phyloP scores from a whole-genome alignment of 2,113 vertebrate species.

The Chaenogobius annularis region DNA sequence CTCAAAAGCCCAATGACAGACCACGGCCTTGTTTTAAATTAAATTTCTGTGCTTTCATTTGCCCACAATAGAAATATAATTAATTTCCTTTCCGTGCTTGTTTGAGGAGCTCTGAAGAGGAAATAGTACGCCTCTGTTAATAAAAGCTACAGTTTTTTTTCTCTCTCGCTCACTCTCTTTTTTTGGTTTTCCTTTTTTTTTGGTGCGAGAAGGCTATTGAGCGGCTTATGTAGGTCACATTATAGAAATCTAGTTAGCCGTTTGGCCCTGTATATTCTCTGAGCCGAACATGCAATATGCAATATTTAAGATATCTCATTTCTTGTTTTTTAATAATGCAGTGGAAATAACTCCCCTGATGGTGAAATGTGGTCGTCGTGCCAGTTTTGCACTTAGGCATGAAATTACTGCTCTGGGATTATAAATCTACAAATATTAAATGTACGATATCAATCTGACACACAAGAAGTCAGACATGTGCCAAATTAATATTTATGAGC shows the following conservation, averaged over 20 bases:
- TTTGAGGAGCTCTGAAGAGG: conserved; percentile 50
- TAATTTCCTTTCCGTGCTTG: conserved; percentile 52
- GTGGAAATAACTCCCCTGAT: conserved; percentile 28
- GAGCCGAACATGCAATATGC: conserved; percentile 67
- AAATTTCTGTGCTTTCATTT: conserved; percentile 55
- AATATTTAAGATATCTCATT: conserved; percentile 63
- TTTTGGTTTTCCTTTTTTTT: conserved; percentile 12
- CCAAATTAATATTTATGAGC: conserved; percentile 47
- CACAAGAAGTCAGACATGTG: conserved; percentile 31
- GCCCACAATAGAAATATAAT: conserved; percentile 42
- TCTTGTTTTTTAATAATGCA: conserved; percentile 55
- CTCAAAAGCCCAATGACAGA: conserved; percentile 56
- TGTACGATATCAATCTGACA: conserved; percentile 41
- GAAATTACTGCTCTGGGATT: conserved; percentile 36
- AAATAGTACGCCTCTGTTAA: conserved; percentile 55
- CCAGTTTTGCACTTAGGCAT: conserved; percentile 18
- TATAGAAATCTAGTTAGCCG: conserved; percentile 61
- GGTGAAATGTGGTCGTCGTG: conserved; percentile 19
- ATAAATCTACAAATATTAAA: conserved; percentile 41
- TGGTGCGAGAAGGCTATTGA: conserved; percentile 54
- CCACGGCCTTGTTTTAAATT: conserved; percentile 55
- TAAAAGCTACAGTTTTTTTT: conserved; percentile 42
- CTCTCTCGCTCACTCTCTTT: too few relatives aligned
- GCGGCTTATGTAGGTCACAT: conserved; percentile 73
- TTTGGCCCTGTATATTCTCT: conserved; percentile 49